These are phyloP conservation scores for Branchinecta sandiegonensis DNA, from an alignment of 2,888 invertebrate genomes.

Conservation along the genomic window DNA sequence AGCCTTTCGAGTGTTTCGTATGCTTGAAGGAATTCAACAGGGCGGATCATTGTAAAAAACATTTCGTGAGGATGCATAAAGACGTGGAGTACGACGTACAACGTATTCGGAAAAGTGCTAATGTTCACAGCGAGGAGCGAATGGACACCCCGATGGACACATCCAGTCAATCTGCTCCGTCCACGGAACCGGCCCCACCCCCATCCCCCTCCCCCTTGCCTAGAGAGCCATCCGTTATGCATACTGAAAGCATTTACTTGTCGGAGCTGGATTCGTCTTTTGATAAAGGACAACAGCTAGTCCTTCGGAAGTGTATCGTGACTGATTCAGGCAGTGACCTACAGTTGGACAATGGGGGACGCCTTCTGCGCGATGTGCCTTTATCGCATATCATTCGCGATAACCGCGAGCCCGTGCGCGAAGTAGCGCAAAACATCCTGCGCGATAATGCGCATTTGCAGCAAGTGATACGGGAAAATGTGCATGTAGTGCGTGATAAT, in stretches of 20 bases:
- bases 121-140: slow-evolving; percentile 27
- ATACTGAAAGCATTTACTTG: not conserved
- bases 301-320: not conserved
- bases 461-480: slow-evolving; percentile 11
- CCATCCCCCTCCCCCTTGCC: not conserved
- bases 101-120: slow-evolving; percentile 50
- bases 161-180: not conserved
- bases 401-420: not conserved
- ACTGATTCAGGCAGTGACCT: not conserved
- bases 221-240: too few relatives aligned
- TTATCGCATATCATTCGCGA: not conserved
- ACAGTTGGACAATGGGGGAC: not conserved
- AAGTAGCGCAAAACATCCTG: not conserved
- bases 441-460: slow-evolving; percentile 13
- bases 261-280: not conserved
- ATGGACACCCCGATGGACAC: slow-evolving; percentile 24
- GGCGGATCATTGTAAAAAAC: slow-evolving; percentile 87
- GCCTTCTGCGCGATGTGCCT: not conserved
- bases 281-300: slow-evolving; percentile 4
- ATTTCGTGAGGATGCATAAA: slow-evolving; percentile 79
- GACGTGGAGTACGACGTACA: slow-evolving; percentile 75
- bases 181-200: not conserved
- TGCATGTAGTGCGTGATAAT: not conserved
- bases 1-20: slow-evolving; percentile 83
- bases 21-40: slow-evolving; percentile 85